Evolutionary conservation across 2,888 invertebrate species (phyloP).

Genomic region (Cerceris rybyensis): DNA sequence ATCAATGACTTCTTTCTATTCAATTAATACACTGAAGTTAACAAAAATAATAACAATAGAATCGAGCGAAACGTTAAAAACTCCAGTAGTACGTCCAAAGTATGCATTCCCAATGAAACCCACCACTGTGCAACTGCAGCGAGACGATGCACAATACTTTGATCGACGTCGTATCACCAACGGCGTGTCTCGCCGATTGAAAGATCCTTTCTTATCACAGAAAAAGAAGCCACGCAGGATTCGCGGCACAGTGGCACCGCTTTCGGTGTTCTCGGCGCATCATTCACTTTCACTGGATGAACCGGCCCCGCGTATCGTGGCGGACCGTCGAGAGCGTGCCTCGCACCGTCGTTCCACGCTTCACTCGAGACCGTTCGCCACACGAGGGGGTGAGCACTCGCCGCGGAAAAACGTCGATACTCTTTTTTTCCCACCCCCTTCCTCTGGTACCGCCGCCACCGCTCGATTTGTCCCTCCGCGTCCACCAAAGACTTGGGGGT

Average conservation of each 20-base stretch:
- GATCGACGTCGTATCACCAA: background rate
- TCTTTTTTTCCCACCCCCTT: slow-evolving; percentile 49
- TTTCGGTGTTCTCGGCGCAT: slow-evolving; percentile 55
- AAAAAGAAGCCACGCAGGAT: slow-evolving; percentile 47
- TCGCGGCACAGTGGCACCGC: slow-evolving; percentile 38
- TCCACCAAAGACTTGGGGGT: background rate
- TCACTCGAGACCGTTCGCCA: slow-evolving; percentile 46
- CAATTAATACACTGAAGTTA: too few species aligned
- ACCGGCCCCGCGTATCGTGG: slow-evolving; percentile 35
- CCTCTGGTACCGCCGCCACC: slow-evolving; percentile 16
- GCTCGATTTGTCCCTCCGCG: background rate
- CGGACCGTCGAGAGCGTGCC: slow-evolving; percentile 31
- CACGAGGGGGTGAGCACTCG: slow-evolving; percentile 54
- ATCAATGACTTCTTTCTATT: too few species aligned
- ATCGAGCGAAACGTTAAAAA: slow-evolving; percentile 48
- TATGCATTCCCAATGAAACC: slow-evolving; percentile 26
- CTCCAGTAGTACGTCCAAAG: background rate
- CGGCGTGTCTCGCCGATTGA: slow-evolving; percentile 15
- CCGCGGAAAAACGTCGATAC: slow-evolving; percentile 65
- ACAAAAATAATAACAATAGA: background rate
- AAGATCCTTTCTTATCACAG: slow-evolving; percentile 43
- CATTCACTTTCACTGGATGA: slow-evolving; percentile 71
- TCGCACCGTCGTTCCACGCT: slow-evolving; percentile 31
- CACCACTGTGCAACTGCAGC: slow-evolving; percentile 36
- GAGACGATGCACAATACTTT: background rate